phyloP scores from a whole-genome alignment of 1,140 invertebrate species.

The Papilio machaon region DNA sequence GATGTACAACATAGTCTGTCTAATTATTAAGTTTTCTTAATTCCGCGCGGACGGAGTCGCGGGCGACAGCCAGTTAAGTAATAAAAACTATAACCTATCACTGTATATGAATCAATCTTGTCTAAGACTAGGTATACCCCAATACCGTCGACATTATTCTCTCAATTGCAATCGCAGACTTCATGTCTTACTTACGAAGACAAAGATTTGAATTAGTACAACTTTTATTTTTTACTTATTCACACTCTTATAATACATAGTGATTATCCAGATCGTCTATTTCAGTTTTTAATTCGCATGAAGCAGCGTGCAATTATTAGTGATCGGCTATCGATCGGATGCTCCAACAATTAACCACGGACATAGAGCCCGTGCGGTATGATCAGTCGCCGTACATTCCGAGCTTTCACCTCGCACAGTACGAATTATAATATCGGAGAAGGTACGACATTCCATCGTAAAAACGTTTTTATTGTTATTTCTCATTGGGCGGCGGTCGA shows the following conservation, averaged over 20 bases:
- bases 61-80: too few species aligned
- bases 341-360: slow-evolving; percentile 49
- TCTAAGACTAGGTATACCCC: not conserved
- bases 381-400: slow-evolving; percentile 52
- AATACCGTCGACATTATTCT: not conserved
- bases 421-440: slow-evolving; percentile 56
- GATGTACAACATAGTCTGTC: too few species aligned
- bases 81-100: too few species aligned
- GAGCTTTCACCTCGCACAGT: slow-evolving; percentile 53
- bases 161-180: not conserved
- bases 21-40: too few species aligned
- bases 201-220: not conserved
- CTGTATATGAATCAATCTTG: not conserved
- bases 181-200: too few species aligned
- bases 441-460: slow-evolving; percentile 52
- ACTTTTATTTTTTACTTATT: not conserved
- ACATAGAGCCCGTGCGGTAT: slow-evolving; percentile 40
- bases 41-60: too few species aligned
- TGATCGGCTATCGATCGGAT: slow-evolving; percentile 37
- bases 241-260: not conserved
- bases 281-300: not conserved
- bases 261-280: not conserved
- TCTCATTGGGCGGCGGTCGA: slow-evolving; percentile 51
- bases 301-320: slow-evolving; percentile 19
- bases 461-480: slow-evolving; percentile 57